phyloP scores from a whole-genome alignment of 1,140 invertebrate species.

The Oncopeltus fasciatus region DNA sequence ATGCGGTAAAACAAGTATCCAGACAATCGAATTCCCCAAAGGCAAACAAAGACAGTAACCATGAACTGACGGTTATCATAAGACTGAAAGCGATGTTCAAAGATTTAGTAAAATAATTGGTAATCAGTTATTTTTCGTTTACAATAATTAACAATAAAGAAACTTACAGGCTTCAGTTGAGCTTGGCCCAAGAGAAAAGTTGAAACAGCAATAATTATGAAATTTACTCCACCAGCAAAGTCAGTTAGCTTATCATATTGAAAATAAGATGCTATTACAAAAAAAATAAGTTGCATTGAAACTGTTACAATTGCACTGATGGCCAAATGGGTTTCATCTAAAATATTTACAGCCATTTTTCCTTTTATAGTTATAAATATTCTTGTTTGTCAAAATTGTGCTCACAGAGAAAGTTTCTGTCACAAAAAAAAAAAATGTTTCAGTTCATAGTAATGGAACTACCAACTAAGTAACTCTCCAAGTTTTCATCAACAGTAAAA shows the following conservation, averaged over 20 bases:
- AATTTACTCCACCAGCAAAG: slow-evolving; percentile 82
- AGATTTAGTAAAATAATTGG: no score
- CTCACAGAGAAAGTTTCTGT: no score
- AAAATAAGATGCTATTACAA: slow-evolving; percentile 66
- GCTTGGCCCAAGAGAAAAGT: slow-evolving; percentile 68
- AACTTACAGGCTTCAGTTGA: slow-evolving; percentile 32
- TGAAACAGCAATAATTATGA: slow-evolving; percentile 71
- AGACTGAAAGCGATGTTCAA: no score
- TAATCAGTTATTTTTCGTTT: no score
- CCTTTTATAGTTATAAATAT: no score
- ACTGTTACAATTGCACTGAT: slow-evolving; percentile 78
- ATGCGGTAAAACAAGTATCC: slow-evolving; percentile 76
- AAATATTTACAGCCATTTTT: slow-evolving; percentile 47
- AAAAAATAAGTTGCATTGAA: slow-evolving; percentile 76
- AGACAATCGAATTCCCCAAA: slow-evolving; percentile 73
- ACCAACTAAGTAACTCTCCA: no score
- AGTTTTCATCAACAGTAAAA: no score
- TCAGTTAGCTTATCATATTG: slow-evolving; percentile 83
- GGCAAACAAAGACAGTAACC: slow-evolving; percentile 69
- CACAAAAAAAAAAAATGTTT: no score
- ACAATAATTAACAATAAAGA: no score
- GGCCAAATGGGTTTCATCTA: slow-evolving; percentile 73
- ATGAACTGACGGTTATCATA: slow-evolving; percentile 75
- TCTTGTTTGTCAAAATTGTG: no score
- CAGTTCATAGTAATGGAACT: no score